Evolutionary conservation across 2,888 invertebrate genomes (phyloP), one percentile per base, ranked within the genome.

Genomic region (Venustoraphidia nigricollis): DNA sequence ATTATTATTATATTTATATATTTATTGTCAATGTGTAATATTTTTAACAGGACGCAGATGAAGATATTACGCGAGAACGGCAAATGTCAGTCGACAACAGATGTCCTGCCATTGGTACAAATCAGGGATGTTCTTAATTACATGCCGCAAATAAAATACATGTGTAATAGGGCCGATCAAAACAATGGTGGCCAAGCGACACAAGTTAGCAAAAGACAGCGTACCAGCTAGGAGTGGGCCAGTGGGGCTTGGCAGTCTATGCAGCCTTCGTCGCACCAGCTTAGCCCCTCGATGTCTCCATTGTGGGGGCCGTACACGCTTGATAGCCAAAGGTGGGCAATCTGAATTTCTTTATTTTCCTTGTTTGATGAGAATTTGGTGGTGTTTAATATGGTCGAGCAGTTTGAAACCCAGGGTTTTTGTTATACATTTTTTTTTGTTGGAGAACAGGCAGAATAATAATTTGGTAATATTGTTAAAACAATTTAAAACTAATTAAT

Each of bases 111-210:
- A 39, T 68, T 90, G 56, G 85, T 90, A 48, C 84, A 84, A 69
- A 84, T 89, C 56, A 79, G 83, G 53, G 86, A 84, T 69, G 82
- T 89, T 53, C 81, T 88, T 70, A 80, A 81, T 62, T 88, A 77
- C 66, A 87, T 88, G 87, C 83, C 85, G 35, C 90, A 90, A 67
- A 71, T 90, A 68, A 85, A 85, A 63, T 90, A 88, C 71, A 88
- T 89, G 83, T 75, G 87, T 67, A 73, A 75, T 49, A 72, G 73
- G 9, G 70, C 62, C 51, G 56, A 62, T 59, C 61, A 66, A 54
- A 65, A 64, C 52, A 63, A 65, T 52, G 65, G 62, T 50, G 61
- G 61, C 50, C 62, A 64, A 56, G 62, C 69, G 38, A 55, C 61
- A 34, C 60, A 62, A 43, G 58, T 62, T 43, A 63, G 67, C 55